phyloP scores from a whole-genome alignment of 30 jellyfish, hydroid and myxozoan genomes.

The Rhopilema esculentum region DNA sequence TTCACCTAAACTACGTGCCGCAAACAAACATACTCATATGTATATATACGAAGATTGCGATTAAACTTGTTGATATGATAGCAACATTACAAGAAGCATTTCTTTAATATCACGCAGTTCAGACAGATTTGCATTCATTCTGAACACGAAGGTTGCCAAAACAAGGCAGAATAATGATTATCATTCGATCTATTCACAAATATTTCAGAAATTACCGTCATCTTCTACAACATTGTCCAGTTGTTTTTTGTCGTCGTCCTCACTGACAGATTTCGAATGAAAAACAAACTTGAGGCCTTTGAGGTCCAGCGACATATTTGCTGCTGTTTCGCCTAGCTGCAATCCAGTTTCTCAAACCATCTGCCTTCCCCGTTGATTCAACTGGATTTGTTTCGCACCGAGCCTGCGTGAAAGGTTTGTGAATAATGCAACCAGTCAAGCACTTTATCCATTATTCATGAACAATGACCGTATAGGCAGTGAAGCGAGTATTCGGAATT shows the following conservation, averaged over 20 bases:
- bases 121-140: no score
- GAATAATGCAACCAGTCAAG: slow-evolving; percentile 17
- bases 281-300: slow-evolving; percentile 59
- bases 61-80: no score
- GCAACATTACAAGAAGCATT: no score
- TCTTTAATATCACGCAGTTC: no score
- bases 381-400: background rate
- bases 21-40: no score
- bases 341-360: background rate
- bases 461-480: background rate
- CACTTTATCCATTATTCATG: background rate
- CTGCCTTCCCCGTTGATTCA: slow-evolving; percentile 1
- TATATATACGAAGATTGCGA: no score
- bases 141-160: no score
- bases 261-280: slow-evolving; percentile 60
- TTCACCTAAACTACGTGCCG: no score
- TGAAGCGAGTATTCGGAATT: background rate
- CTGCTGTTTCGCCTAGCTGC: background rate
- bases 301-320: slow-evolving; percentile 60
- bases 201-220: background rate
- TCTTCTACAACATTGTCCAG: background rate
- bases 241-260: slow-evolving; percentile 50
- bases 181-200: no score
- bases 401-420: background rate
- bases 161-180: no score